Conservation (phyloP, 2,888 invertebrate species). For the Ophonus ardosiacus region DNA sequence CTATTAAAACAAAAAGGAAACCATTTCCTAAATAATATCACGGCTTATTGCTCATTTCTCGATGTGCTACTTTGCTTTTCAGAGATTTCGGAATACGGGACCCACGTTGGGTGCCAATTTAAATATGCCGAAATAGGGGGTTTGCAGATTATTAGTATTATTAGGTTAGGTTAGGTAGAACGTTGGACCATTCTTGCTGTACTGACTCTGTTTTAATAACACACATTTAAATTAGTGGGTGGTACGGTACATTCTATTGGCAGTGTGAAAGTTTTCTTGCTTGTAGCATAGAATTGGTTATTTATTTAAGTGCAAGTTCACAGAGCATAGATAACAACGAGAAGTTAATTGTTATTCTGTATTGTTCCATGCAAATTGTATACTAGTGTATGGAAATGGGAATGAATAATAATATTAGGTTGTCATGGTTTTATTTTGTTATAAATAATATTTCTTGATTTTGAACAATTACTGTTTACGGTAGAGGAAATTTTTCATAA, state of each 20-base stretch:
- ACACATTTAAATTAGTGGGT: conserved; percentile 24
- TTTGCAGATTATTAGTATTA: too few relatives aligned
- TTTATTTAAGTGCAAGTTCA: conserved; percentile 44
- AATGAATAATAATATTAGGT: conserved; percentile 23
- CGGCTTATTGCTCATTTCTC: too few relatives aligned
- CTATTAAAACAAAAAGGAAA: too few relatives aligned
- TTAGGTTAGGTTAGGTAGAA: too few relatives aligned
- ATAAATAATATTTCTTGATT: conserved; percentile 22
- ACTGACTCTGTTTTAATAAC: conserved; percentile 4
- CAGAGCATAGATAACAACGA: conserved; percentile 27
- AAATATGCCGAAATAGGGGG: too few relatives aligned
- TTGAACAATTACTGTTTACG: conserved; percentile 18
- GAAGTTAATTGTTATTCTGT: conserved; percentile 21
- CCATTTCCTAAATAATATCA: too few relatives aligned
- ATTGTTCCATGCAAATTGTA: conserved; percentile 34
- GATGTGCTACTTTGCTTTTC: too few relatives aligned
- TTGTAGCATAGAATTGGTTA: conserved; percentile 20
- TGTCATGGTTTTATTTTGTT: conserved; percentile 23
- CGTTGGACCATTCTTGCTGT: background rate
- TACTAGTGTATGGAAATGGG: conserved; percentile 5
- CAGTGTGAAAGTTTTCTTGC: conserved; percentile 21
- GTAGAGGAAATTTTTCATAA: background rate
- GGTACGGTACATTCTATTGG: background rate
- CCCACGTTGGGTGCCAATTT: too few relatives aligned
- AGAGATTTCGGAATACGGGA: too few relatives aligned